These are phyloP conservation scores for Clavelina lepadiformis DNA, from an alignment of 23 tunicate genomes.

Conservation along the genomic window DNA sequence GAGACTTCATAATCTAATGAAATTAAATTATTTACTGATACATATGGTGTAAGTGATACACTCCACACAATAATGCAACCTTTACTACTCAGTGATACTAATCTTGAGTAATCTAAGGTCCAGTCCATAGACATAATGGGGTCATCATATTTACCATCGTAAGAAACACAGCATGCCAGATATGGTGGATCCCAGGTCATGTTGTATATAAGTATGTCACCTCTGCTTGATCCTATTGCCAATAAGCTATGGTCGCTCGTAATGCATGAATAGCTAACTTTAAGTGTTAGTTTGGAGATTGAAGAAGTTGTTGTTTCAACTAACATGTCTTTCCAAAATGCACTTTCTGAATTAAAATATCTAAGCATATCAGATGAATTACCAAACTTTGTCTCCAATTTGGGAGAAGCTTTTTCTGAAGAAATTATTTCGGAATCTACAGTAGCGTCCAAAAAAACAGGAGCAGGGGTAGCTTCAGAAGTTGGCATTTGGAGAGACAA, in stretches of 20 bases:
- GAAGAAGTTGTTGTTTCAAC: slow-evolving; percentile 23
- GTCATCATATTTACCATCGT: slow-evolving; percentile 33
- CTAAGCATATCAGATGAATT: slow-evolving; percentile 15
- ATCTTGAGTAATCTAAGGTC: slow-evolving; percentile 45
- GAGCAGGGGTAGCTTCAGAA: background rate
- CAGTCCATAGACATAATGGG: slow-evolving; percentile 33
- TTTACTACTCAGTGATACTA: slow-evolving; percentile 27
- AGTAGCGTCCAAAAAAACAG: slow-evolving; percentile 22
- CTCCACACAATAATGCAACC: slow-evolving; percentile 63
- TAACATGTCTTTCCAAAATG: slow-evolving; percentile 26
- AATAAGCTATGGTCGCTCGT: slow-evolving; percentile 29
- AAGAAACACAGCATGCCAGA: slow-evolving; percentile 46
- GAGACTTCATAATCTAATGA: slow-evolving; percentile 10
- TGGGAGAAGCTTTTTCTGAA: slow-evolving; percentile 40
- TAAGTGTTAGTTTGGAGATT: slow-evolving; percentile 19
- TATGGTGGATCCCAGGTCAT: slow-evolving; percentile 32
- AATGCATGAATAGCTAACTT: slow-evolving; percentile 26
- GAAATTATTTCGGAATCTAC: slow-evolving; percentile 38
- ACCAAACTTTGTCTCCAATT: slow-evolving; percentile 15
- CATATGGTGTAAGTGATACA: slow-evolving; percentile 36
- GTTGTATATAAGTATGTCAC: slow-evolving; percentile 74
- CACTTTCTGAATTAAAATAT: slow-evolving; percentile 22
- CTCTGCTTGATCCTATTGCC: slow-evolving; percentile 58
- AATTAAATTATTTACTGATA: slow-evolving; percentile 26
- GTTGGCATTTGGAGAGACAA: background rate